A percentile compares a stretch with the other conserved stretches of the same genome.
Conservation (phyloP, 2,113 vertebrate genomes). For the Taurulus bubalis region DNA sequence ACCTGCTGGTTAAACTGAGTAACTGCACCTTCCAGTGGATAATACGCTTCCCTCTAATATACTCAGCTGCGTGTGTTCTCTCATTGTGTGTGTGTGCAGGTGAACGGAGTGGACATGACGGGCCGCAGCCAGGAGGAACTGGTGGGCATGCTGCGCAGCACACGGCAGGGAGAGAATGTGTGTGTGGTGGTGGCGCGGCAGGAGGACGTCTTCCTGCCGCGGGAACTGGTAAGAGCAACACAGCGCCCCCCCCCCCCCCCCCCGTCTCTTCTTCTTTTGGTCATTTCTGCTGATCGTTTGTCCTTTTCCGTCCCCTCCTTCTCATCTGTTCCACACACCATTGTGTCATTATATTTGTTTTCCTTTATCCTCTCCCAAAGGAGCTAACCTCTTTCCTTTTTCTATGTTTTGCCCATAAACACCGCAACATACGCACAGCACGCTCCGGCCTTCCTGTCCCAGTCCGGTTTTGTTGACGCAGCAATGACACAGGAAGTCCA, state of each 20-base stretch:
- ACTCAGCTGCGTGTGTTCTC: background rate
- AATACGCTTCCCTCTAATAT: conserved; percentile 36
- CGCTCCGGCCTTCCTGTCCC: conserved; percentile 63
- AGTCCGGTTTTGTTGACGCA: conserved; percentile 75
- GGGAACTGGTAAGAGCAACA: conserved; percentile 89
- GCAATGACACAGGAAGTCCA: conserved; percentile 64
- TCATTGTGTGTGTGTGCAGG: conserved; percentile 78
- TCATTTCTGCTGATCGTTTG: background rate
- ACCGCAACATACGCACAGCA: conserved; percentile 27
- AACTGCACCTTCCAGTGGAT: conserved; percentile 13
- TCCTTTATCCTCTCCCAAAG: background rate
- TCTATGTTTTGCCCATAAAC: conserved; percentile 33
- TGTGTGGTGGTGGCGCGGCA: conserved; percentile 89
- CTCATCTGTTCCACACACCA: conserved; percentile 27
- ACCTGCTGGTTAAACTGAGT: conserved; percentile 7
- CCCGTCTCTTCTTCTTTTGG: background rate
- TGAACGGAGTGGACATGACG: conserved; percentile 92
- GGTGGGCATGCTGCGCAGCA: conserved; percentile 94
- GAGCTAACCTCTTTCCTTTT: background rate
- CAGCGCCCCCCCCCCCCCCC: background rate
- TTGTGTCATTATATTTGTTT: conserved; percentile 31
- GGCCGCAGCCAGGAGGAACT: conserved; percentile 94
- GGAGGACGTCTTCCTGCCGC: conserved; percentile 91
- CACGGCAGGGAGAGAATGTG: conserved; percentile 92
- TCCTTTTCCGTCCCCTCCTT: background rate